Base-by-base conservation (phyloP, 2,888 invertebrate species). In the Trichacis sp. region DNA sequence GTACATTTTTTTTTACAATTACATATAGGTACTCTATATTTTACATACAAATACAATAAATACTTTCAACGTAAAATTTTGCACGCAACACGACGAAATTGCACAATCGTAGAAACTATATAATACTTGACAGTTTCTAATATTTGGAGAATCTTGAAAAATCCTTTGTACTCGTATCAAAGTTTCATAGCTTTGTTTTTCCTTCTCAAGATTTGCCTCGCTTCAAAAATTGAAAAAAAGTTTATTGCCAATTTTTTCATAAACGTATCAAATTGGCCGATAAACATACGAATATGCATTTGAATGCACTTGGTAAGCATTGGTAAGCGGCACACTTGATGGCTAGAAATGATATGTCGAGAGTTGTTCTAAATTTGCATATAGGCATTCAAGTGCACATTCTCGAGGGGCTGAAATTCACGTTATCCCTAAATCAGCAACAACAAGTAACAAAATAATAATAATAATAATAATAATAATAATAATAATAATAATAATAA, bases 141-240 rank as follows among this genome's bases (percentile, higher is more conserved):
- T 14, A 40, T 40, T 40, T 40, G 14, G 40, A 40, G 14, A 40
- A 40, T 15, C 40, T 40, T 40, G 15, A 40, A 40, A 12, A 40
- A 3, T 15, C 8, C 15, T 40, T 40, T 40, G 40, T 40, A 40
- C 40, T 40, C 15, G 40, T 12, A 40, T 40, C 15, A 12, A 40
- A 40, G 40, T 40, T 4, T 40, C 4, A 4, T 4, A 11, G 33
- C 6, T 9, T 15, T 33, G 2, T 33, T 33, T 33, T n/a, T 33
- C 11, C 11, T 33, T 33, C 9, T n/a, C 33, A 33, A 33, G n/a
- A 33, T 33, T n/a, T 11, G 2, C n/a, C n/a, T 33, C 8, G 24
- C 24, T 24, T 24, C 24, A 29, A n/a, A 33, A n/a, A 6, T 3
- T 6, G n/a, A 33, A n/a, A 11, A 2, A 6, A n/a, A n/a, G n/a